Evolutionary conservation across 37 sponge, comb jelly and placozoan genomes (phyloP).

Genomic region (Beroe ovata): DNA sequence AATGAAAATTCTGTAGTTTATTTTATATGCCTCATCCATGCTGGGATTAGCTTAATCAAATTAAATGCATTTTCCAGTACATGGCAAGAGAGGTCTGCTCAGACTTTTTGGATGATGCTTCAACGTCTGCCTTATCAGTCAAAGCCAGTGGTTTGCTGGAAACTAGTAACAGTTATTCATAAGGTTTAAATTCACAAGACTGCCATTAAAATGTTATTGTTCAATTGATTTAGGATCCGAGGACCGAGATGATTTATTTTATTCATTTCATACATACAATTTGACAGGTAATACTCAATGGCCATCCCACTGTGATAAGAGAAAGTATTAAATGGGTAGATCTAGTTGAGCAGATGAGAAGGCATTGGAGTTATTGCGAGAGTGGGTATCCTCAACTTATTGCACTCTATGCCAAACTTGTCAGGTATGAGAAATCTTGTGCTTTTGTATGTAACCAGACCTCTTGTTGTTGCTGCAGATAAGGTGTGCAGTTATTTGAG

Average conservation of each 20-base stretch:
- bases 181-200: too few species aligned
- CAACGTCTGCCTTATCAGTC: conserved; percentile 45
- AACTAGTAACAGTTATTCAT: conserved; percentile 36
- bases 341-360: conserved; percentile 21
- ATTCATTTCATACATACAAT: too few species aligned
- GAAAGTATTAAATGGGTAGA: conserved; percentile 60
- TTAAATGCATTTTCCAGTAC: conserved; percentile 20
- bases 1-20: too few species aligned
- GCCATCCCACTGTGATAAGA: conserved; percentile 40
- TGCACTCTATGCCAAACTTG: conserved; percentile 54
- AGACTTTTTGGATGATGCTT: conserved; percentile 47
- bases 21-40: too few species aligned
- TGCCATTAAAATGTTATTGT: too few species aligned
- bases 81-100: conserved; percentile 48
- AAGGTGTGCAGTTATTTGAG: not conserved
- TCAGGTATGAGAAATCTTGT: not conserved
- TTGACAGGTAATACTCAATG: conserved; percentile 43
- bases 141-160: conserved; percentile 41
- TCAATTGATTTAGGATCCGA: too few species aligned
- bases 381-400: conserved; percentile 37
- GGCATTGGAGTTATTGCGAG: conserved; percentile 33
- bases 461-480: not conserved
- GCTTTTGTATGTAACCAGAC: too few species aligned
- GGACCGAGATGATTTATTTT: too few species aligned
- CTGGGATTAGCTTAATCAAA: too few species aligned